Evolutionary conservation across 2,888 invertebrate species (phyloP).

Genomic region (Ophion ellenae): DNA sequence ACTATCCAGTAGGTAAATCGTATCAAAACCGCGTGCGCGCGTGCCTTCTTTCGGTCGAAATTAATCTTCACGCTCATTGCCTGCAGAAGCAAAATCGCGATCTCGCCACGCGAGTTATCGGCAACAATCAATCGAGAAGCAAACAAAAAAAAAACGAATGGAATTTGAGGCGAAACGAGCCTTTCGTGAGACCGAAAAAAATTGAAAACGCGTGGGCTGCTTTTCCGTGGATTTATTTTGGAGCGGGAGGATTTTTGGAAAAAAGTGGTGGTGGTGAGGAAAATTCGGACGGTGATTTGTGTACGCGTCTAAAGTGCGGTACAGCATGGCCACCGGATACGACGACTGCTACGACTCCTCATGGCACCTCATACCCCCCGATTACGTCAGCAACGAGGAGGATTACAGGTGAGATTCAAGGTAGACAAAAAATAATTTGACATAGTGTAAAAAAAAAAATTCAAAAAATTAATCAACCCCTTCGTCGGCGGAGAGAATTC

Average conservation of each 20-base stretch:
- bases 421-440: neutral
- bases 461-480: no score
- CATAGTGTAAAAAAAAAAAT: no score
- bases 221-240: neutral
- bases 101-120: neutral
- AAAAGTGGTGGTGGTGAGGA: constrained; percentile 11
- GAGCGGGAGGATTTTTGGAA: neutral
- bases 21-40: constrained; percentile 67
- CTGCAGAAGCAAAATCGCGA: neutral
- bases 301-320: constrained; percentile 36
- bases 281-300: constrained; percentile 48
- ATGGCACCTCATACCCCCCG: constrained; percentile 90
- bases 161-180: constrained; percentile 7
- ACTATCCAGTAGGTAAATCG: constrained; percentile 73
- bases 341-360: constrained; percentile 88
- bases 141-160: constrained; percentile 25
- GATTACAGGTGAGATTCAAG: constrained; percentile 86
- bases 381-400: constrained; percentile 89
- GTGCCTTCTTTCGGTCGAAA: neutral
- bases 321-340: constrained; percentile 85
- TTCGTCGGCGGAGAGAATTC: no score
- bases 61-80: neutral
- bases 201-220: neutral
- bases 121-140: neutral
- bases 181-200: neutral